Evolutionary conservation across 2,888 invertebrate genomes (phyloP).

Genomic region (Sesia bembeciformis): DNA sequence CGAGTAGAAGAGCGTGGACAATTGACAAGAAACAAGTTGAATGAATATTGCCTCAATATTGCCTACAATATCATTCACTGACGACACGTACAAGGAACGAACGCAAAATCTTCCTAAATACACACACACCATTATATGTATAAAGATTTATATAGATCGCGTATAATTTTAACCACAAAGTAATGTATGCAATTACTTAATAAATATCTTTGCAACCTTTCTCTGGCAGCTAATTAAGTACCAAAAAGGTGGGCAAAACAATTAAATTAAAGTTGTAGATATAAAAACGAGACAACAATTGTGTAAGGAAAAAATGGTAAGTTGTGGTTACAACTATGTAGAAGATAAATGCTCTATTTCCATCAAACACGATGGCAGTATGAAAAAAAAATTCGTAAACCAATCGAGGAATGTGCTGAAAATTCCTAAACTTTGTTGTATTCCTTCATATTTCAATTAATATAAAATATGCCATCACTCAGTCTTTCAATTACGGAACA

Average conservation of each 20-base stretch:
- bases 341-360: neutral
- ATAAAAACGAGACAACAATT: neutral
- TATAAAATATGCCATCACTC: slow-evolving; percentile 52
- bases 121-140: neutral
- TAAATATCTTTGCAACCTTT: neutral
- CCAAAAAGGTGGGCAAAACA: slow-evolving; percentile 9
- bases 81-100: slow-evolving; percentile 13
- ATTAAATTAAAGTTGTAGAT: neutral
- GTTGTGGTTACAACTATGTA: neutral
- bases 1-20: no score
- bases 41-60: neutral
- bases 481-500: slow-evolving; percentile 57
- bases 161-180: no score
- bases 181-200: no score
- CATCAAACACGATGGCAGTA: neutral
- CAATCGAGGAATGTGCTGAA: slow-evolving; percentile 34
- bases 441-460: slow-evolving; percentile 21
- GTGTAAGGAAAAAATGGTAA: neutral
- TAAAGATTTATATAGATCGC: neutral
- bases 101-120: neutral
- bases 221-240: slow-evolving; percentile 29
- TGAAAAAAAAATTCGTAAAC: neutral
- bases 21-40: neutral
- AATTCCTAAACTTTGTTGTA: slow-evolving; percentile 15
- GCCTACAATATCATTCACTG: neutral